Conservation (phyloP, 1,140 invertebrate genomes). For the Calephelis nemesis region DNA sequence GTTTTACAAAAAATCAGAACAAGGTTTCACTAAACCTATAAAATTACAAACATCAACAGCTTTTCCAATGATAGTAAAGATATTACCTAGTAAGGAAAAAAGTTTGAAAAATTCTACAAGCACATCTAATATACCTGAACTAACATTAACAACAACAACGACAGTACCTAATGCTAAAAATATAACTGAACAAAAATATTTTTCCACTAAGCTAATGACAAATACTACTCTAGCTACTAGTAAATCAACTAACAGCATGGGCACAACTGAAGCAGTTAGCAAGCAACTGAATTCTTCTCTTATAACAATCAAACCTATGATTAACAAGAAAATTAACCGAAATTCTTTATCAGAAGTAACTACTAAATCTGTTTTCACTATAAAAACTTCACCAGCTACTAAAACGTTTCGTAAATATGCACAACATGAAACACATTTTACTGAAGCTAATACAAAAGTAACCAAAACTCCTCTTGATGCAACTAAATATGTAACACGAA, state of each 20-base stretch:
- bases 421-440: constrained; percentile 25
- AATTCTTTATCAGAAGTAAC: constrained; percentile 31
- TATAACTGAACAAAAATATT: constrained; percentile 23
- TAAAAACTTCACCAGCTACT: constrained; percentile 26
- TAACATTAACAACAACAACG: constrained; percentile 8
- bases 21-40: constrained; percentile 52
- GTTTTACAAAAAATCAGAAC: constrained; percentile 42
- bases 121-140: constrained; percentile 27
- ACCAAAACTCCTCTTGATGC: constrained; percentile 25
- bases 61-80: constrained; percentile 46
- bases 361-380: constrained; percentile 28
- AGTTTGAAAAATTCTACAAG: constrained; percentile 32
- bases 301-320: constrained; percentile 51
- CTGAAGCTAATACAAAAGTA: constrained; percentile 21
- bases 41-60: constrained; percentile 42
- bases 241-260: constrained; percentile 71
- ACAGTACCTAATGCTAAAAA: constrained; percentile 9
- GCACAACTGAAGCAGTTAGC: constrained; percentile 43
- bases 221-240: constrained; percentile 44
- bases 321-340: constrained; percentile 40
- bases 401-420: constrained; percentile 25
- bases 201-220: constrained; percentile 26
- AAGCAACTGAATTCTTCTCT: constrained; percentile 49
- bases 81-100: constrained; percentile 36
- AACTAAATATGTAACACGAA: constrained; percentile 40